These are phyloP conservation scores for Notechis scutatus DNA, from an alignment of 2,113 vertebrate species.

Conservation along the genomic window DNA sequence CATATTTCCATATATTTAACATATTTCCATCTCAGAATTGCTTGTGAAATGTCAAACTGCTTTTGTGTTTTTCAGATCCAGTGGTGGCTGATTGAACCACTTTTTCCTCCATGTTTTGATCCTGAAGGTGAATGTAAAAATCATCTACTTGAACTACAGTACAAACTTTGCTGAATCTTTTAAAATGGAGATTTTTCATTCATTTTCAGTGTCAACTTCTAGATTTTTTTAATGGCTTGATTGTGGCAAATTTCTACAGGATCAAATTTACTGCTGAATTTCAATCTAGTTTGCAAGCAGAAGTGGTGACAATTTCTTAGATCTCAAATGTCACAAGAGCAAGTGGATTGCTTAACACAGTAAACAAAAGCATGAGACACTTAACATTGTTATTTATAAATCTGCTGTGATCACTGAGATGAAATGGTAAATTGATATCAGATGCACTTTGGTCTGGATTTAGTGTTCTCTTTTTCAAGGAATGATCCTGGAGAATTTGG, in stretches of 20 bases:
- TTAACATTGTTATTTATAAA: not conserved
- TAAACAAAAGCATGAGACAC: not conserved
- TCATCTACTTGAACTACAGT: not conserved
- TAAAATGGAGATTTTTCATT: not conserved
- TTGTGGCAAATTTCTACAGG: not conserved
- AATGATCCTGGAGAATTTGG: not conserved
- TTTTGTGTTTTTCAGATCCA: not conserved
- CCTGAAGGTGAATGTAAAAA: not conserved
- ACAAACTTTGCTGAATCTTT: not conserved
- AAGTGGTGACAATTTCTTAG: not conserved
- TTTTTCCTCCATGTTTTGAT: not conserved
- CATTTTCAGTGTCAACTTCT: not conserved
- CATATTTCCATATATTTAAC: not conserved
- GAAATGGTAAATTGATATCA: not conserved
- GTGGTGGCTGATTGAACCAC: not conserved
- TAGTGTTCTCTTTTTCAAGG: not conserved
- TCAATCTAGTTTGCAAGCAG: not conserved
- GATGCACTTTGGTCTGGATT: not conserved
- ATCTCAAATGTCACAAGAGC: not conserved
- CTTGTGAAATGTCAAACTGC: not conserved
- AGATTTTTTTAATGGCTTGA: not conserved
- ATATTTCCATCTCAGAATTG: not conserved
- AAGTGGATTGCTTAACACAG: not conserved
- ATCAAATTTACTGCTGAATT: not conserved
- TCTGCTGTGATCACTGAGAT: not conserved